Conservation (phyloP, 2,797 vertebrate genomes). For the Tokudaia tokunoshimensis region DNA sequence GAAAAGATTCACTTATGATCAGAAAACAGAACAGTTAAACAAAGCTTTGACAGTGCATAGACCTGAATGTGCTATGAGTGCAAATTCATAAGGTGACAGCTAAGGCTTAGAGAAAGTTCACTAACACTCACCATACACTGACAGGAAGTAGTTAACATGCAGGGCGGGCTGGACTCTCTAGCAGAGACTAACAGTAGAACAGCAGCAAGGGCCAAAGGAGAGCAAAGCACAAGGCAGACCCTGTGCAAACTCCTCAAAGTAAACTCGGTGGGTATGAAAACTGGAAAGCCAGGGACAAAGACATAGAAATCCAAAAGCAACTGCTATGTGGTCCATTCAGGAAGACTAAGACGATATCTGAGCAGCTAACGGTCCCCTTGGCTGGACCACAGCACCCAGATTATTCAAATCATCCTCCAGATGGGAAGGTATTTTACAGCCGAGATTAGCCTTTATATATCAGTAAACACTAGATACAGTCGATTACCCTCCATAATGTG, state of each 20-base stretch:
- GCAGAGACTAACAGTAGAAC: not conserved
- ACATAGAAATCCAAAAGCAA: not conserved
- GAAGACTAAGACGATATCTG: not conserved
- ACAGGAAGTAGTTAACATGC: slow-evolving; percentile 50
- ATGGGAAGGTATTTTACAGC: not conserved
- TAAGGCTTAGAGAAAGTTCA: not conserved
- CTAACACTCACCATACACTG: not conserved
- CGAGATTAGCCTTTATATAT: not conserved
- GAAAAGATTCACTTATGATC: not conserved
- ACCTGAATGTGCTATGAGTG: not conserved
- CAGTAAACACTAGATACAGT: not conserved
- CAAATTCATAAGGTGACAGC: not conserved
- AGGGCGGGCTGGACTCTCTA: not conserved
- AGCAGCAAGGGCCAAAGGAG: not conserved
- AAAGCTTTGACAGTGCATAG: not conserved
- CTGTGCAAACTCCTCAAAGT: not conserved
- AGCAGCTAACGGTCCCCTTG: not conserved
- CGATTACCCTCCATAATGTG: not conserved
- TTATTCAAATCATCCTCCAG: not conserved
- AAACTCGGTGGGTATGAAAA: not conserved
- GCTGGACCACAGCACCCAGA: not conserved
- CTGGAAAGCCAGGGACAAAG: not conserved
- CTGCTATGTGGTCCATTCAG: not conserved
- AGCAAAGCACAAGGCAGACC: not conserved
- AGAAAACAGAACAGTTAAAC: not conserved